phyloP scores from a whole-genome alignment of 2,888 invertebrate species.

The Euclidia mi region DNA sequence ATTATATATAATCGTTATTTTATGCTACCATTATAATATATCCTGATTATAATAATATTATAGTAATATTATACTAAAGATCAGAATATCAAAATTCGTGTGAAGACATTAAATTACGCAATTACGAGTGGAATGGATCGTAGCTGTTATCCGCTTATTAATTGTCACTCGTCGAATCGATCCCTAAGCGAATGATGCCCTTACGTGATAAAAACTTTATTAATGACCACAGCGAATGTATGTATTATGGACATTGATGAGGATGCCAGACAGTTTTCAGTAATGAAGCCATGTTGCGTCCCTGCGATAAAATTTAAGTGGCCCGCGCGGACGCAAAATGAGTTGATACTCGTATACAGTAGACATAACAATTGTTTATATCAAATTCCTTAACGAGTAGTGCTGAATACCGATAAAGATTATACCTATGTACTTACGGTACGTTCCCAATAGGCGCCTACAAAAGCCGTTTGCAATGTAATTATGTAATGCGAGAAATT shows the following conservation, averaged over 20 bases:
- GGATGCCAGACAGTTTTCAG: constrained; percentile 55
- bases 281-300: constrained; percentile 67
- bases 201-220: constrained; percentile 52
- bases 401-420: constrained; percentile 39
- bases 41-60: background rate
- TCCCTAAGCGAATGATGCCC: constrained; percentile 35
- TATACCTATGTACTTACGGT: no score
- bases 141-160: constrained; percentile 33
- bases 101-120: constrained; percentile 16
- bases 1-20: no score
- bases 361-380: constrained; percentile 42
- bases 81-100: constrained; percentile 6
- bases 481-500: constrained; percentile 39
- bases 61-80: constrained; percentile 3
- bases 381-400: constrained; percentile 26
- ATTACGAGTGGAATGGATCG: constrained; percentile 16
- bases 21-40: no score
- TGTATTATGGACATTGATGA: constrained; percentile 57
- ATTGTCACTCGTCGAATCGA: constrained; percentile 35
- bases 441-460: constrained; percentile 20
- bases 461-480: constrained; percentile 34
- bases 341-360: constrained; percentile 45
- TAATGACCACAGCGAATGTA: constrained; percentile 38
- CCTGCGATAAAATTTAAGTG: constrained; percentile 71
- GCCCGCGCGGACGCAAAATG: constrained; percentile 59